Evolutionary conservation across 2,113 vertebrate species (phyloP).

Genomic region (Solenodon paradoxus): DNA sequence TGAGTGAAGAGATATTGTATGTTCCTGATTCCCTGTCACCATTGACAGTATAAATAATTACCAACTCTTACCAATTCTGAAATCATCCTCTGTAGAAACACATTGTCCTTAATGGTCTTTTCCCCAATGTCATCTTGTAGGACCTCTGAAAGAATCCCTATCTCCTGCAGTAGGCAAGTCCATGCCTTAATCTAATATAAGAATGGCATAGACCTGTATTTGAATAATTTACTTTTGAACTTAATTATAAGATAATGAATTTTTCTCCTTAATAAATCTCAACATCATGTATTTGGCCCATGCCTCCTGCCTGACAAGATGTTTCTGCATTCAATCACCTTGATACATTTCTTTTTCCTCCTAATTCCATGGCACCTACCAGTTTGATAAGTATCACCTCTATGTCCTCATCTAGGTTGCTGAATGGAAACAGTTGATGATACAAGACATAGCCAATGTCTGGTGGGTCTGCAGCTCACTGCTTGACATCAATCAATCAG

Average conservation of each 20-base stretch:
- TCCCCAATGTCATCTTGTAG: background rate
- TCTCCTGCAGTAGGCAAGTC: background rate
- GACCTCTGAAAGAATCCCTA: background rate
- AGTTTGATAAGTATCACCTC: conserved; percentile 61
- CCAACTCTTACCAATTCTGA: background rate
- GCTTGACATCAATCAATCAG: conserved; percentile 36
- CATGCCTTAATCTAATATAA: background rate
- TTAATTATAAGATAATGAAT: conserved; percentile 50
- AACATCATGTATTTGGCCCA: conserved; percentile 45
- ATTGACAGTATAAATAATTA: background rate
- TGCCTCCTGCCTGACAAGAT: conserved; percentile 38
- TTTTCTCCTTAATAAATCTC: conserved; percentile 6
- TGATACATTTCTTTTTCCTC: conserved; percentile 62
- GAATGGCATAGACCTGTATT: conserved; percentile 14
- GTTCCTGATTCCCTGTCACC: background rate
- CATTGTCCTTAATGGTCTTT: background rate
- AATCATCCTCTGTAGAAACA: background rate
- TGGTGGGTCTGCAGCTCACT: background rate
- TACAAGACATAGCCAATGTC: background rate
- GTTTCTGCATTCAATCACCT: conserved; percentile 57
- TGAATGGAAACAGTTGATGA: conserved; percentile 49
- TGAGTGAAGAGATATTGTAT: background rate
- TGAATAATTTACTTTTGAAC: conserved; percentile 57
- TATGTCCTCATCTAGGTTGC: conserved; percentile 28
- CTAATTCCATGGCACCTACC: conserved; percentile 48